phyloP scores from a whole-genome alignment of 2,797 vertebrate genomes.

The Darevskia nairensis region DNA sequence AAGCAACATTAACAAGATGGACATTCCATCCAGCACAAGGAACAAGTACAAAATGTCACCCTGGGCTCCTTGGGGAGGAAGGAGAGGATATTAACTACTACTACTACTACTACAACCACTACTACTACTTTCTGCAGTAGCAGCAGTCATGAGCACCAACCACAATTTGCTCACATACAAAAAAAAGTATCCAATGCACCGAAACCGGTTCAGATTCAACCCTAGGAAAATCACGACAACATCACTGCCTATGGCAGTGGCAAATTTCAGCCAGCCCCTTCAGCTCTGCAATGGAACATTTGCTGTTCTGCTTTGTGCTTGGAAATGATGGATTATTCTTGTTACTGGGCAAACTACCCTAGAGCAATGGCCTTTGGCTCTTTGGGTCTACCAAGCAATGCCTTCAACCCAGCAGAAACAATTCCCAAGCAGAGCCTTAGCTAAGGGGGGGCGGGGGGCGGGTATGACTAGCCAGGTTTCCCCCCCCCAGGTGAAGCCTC shows the following conservation, averaged over 20 bases:
- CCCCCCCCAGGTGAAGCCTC: too few relatives aligned
- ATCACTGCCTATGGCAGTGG: background rate
- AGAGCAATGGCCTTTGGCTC: background rate
- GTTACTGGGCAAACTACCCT: background rate
- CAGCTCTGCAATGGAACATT: background rate
- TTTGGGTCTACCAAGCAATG: fast-evolving
- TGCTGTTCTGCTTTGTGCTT: background rate
- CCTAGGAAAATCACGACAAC: background rate
- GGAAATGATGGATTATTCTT: background rate
- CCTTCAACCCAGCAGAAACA: constrained; percentile 16
- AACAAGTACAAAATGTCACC: background rate
- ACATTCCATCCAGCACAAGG: background rate
- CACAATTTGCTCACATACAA: background rate
- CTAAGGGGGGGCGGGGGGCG: too few relatives aligned
- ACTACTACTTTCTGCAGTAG: background rate
- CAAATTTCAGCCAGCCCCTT: background rate
- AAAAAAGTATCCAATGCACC: background rate
- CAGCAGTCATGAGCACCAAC: background rate
- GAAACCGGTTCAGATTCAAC: background rate
- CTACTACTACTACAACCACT: background rate
- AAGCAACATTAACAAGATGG: background rate
- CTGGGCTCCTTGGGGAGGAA: too few relatives aligned
- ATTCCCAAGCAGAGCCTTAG: too few relatives aligned
- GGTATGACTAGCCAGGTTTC: too few relatives aligned
- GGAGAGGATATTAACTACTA: background rate